Evolutionary conservation across 2,113 vertebrate genomes (phyloP).

Genomic region (Rhadina sibilatrix): DNA sequence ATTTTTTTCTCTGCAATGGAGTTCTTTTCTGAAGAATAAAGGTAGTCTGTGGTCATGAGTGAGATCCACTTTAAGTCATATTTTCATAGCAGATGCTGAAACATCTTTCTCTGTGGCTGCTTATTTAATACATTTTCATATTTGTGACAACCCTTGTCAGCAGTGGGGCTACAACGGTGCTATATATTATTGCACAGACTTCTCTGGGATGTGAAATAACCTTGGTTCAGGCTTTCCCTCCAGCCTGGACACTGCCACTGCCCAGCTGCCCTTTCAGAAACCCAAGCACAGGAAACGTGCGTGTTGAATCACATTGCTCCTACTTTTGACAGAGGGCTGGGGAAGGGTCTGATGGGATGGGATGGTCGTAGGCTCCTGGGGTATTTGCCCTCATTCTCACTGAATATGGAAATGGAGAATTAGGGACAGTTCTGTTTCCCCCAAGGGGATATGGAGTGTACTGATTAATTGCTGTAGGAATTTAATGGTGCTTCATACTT

Average conservation of each 20-base stretch:
- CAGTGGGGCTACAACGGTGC: accelerated
- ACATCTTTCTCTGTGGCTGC: neutral
- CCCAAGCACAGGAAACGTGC: neutral
- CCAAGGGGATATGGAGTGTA: neutral
- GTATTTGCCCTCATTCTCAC: neutral
- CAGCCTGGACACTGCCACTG: neutral
- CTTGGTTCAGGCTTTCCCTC: neutral
- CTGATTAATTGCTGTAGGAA: neutral
- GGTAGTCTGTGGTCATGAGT: neutral
- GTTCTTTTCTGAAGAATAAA: neutral
- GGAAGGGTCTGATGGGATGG: too few species aligned
- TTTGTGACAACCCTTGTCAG: neutral
- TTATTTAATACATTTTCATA: neutral
- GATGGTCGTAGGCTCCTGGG: neutral
- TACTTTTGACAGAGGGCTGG: neutral
- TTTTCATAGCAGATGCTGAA: neutral
- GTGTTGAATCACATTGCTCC: neutral
- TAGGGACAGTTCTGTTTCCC: neutral
- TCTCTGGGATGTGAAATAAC: neutral
- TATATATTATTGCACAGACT: neutral
- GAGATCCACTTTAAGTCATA: neutral
- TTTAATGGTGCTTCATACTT: neutral
- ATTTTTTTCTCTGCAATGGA: neutral
- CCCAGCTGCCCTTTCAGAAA: neutral
- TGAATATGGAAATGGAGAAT: neutral